These are phyloP conservation scores for Acanthurus leucopareius DNA, from an alignment of 2,797 vertebrate genomes.

Conservation along the genomic window DNA sequence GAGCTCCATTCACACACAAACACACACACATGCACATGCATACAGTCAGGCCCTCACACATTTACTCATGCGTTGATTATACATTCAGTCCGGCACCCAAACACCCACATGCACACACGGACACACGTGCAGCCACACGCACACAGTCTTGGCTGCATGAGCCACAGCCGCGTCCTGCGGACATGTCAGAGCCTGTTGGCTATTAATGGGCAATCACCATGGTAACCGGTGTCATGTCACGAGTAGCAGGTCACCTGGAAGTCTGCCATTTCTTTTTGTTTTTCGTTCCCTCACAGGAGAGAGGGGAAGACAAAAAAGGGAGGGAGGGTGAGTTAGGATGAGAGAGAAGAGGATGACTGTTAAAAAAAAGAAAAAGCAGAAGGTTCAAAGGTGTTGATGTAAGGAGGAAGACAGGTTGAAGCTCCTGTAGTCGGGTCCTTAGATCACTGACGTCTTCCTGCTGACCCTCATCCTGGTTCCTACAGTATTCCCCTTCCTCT, in stretches of 20 bases:
- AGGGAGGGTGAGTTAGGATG: constrained; percentile 13
- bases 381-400: constrained; percentile 27
- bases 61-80: constrained; percentile 40
- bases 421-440: constrained; percentile 42
- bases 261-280: constrained; percentile 59
- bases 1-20: constrained; percentile 40
- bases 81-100: constrained; percentile 44
- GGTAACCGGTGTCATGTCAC: constrained; percentile 81
- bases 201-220: constrained; percentile 85
- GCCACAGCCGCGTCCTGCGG: constrained; percentile 64
- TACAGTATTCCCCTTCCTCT: constrained; percentile 40
- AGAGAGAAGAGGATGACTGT: neutral
- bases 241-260: constrained; percentile 82
- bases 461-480: constrained; percentile 41
- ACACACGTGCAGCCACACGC: constrained; percentile 29
- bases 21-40: constrained; percentile 8
- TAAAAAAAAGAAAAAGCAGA: constrained; percentile 30
- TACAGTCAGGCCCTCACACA: constrained; percentile 26
- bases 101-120: constrained; percentile 46
- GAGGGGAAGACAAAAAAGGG: neutral
- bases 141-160: constrained; percentile 46
- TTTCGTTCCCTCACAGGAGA: constrained; percentile 22
- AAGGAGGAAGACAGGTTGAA: constrained; percentile 23
- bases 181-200: constrained; percentile 74
- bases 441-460: constrained; percentile 43